A percentile compares a stretch with the other conserved stretches of the same genome.
phyloP scores from a whole-genome alignment of 2,113 vertebrate genomes.

The Limanda limanda region DNA sequence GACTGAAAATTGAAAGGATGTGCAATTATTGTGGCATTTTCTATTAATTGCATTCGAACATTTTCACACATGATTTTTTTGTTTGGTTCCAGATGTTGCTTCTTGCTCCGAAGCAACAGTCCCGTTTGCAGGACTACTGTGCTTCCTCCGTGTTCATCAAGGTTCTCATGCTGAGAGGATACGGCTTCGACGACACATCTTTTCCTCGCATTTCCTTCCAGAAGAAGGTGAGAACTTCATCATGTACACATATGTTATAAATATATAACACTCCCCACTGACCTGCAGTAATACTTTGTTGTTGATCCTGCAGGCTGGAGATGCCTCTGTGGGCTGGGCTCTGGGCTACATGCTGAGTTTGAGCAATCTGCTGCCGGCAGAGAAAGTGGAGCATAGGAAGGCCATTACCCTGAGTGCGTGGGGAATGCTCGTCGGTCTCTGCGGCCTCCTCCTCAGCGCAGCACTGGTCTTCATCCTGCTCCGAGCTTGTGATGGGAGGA shows the following conservation, averaged over 20 bases:
- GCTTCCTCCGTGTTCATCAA: constrained; percentile 80
- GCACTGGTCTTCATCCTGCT: constrained; percentile 55
- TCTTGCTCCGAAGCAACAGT: constrained; percentile 40
- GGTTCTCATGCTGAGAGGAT: constrained; percentile 83
- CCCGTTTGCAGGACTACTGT: constrained; percentile 82
- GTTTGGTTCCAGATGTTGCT: constrained; percentile 65
- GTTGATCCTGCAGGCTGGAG: constrained; percentile 79
- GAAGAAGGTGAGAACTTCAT: constrained; percentile 79
- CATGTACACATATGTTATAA: not conserved
- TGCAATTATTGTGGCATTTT: not conserved
- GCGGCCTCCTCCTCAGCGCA: constrained; percentile 60
- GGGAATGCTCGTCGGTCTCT: constrained; percentile 78
- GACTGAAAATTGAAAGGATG: too few species aligned
- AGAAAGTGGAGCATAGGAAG: constrained; percentile 65
- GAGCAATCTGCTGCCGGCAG: constrained; percentile 86
- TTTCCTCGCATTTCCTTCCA: constrained; percentile 85
- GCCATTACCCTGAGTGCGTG: constrained; percentile 77
- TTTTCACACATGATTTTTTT: not conserved
- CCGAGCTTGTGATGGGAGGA: constrained; percentile 16
- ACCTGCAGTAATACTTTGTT: not conserved
- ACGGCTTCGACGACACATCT: constrained; percentile 77
- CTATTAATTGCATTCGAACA: not conserved
- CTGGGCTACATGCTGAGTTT: constrained; percentile 94
- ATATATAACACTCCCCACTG: not conserved
- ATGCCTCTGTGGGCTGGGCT: constrained; percentile 87